Evolutionary conservation across 2,797 vertebrate genomes (phyloP).

Genomic region (Sebastes melanostomus): DNA sequence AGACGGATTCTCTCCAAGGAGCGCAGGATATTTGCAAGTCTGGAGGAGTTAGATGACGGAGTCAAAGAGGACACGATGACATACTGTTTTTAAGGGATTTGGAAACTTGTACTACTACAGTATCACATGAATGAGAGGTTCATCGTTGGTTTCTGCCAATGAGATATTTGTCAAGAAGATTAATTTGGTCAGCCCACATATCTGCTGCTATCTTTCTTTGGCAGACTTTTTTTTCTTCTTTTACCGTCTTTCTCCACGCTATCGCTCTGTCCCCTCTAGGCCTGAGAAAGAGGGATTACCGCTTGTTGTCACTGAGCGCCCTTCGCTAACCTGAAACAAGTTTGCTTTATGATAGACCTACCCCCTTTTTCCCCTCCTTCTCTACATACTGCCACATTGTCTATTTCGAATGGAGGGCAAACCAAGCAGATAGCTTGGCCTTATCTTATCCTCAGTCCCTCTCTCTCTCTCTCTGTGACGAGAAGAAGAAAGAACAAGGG

Average conservation of each 20-base stretch:
- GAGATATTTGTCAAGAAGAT: slow-evolving; percentile 5
- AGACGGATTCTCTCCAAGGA: slow-evolving; percentile 41
- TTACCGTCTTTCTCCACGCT: neutral
- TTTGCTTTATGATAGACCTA: slow-evolving; percentile 61
- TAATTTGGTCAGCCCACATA: slow-evolving; percentile 34
- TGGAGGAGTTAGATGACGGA: neutral
- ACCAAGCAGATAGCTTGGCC: slow-evolving; percentile 58
- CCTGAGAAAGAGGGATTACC: slow-evolving; percentile 48
- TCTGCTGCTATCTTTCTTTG: slow-evolving; percentile 34
- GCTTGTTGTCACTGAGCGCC: slow-evolving; percentile 60
- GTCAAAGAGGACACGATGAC: neutral
- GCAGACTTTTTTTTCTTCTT: slow-evolving; percentile 7
- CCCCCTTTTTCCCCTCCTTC: slow-evolving; percentile 22
- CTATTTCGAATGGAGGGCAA: slow-evolving; percentile 72
- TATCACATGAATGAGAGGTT: slow-evolving; percentile 11
- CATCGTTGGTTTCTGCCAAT: slow-evolving; percentile 3
- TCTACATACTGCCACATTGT: slow-evolving; percentile 60
- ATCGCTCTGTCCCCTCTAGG: slow-evolving; percentile 50
- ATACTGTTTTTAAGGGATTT: slow-evolving; percentile 10
- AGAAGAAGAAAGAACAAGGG: slow-evolving; percentile 38
- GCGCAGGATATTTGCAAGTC: slow-evolving; percentile 42
- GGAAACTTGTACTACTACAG: neutral
- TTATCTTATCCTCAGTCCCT: slow-evolving; percentile 63
- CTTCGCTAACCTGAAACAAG: slow-evolving; percentile 68
- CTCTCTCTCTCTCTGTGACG: slow-evolving; percentile 35